These are phyloP conservation scores for Alectura lathami DNA, from an alignment of 2,113 vertebrate species.

Conservation along the genomic window DNA sequence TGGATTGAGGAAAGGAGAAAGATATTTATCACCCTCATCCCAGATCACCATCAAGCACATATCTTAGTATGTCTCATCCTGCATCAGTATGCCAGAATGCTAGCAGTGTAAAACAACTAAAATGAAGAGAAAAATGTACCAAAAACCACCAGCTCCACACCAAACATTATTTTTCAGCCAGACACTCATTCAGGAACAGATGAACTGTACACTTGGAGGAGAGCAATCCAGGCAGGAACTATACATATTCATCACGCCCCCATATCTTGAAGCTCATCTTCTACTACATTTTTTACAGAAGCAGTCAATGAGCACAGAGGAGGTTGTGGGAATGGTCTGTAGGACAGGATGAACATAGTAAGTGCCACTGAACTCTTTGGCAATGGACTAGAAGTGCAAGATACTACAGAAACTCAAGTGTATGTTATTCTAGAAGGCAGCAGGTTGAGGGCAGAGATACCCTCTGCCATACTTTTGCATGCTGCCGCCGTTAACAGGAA, in stretches of 20 bases:
- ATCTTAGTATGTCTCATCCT: background rate
- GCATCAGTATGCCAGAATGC: background rate
- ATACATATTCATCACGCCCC: background rate
- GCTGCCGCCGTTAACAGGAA: background rate
- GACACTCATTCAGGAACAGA: background rate
- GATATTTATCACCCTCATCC: background rate
- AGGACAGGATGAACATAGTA: background rate
- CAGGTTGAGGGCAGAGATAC: background rate
- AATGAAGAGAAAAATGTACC: background rate
- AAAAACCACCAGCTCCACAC: background rate
- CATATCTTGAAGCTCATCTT: background rate
- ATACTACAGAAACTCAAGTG: background rate
- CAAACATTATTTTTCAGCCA: background rate
- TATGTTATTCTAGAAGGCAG: background rate
- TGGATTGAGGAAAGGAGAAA: background rate
- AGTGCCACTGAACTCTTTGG: background rate
- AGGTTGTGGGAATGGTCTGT: background rate
- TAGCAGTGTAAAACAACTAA: background rate
- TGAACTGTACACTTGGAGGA: background rate
- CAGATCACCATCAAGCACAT: background rate
- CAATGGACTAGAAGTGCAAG: background rate
- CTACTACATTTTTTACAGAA: background rate
- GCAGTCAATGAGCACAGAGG: fast-evolving
- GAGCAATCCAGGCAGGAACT: background rate
- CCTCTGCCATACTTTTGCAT: background rate